Conservation (phyloP, 2,113 vertebrate genomes). For the Tyrannus savana region DNA sequence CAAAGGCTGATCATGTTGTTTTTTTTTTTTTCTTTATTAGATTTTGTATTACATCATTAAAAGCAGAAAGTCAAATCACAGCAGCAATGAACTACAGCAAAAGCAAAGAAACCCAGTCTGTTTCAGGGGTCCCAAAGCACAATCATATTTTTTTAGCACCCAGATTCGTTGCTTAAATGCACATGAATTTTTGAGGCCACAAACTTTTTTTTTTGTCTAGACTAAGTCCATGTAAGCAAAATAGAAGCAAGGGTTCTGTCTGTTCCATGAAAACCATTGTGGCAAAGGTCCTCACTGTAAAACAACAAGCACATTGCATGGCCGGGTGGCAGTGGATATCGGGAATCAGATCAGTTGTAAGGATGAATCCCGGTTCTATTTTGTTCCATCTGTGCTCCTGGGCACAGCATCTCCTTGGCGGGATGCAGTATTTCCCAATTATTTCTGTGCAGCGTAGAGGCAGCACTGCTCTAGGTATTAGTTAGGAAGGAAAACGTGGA, state of each 20-base stretch:
- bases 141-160: not conserved
- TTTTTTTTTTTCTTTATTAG: not conserved
- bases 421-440: fast-evolving
- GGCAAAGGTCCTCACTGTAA: not conserved
- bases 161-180: not conserved
- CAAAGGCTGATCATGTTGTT: not conserved
- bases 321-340: not conserved
- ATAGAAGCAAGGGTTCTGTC: not conserved
- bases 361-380: not conserved
- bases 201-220: not conserved
- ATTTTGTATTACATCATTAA: not conserved
- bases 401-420: not conserved
- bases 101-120: not conserved
- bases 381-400: not conserved
- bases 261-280: not conserved
- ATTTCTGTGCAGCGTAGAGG: not conserved
- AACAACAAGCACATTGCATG: fast-evolving
- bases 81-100: not conserved
- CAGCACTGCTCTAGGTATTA: not conserved
- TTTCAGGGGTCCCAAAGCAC: not conserved
- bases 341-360: not conserved
- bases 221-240: not conserved
- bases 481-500: not conserved
- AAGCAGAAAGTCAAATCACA: not conserved
- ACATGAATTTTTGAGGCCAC: not conserved